These are phyloP conservation scores for Seira ritae DNA, from an alignment of 2,888 invertebrate genomes.

Conservation along the genomic window DNA sequence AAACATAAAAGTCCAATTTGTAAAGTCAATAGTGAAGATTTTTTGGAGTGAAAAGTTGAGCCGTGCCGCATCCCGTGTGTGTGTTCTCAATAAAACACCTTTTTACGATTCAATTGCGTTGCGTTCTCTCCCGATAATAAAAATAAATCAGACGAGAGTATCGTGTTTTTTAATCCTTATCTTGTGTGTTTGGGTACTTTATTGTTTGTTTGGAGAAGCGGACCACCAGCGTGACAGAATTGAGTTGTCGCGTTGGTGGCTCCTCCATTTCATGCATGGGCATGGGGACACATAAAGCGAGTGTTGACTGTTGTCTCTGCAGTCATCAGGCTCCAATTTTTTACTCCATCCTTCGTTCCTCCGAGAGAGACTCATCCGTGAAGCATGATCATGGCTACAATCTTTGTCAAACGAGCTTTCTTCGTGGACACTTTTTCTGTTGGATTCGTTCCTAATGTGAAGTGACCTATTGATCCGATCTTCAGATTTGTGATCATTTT, in stretches of 20 bases:
- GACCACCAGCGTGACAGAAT: conserved; percentile 11
- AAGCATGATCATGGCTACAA: background rate
- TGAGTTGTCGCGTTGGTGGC: conserved; percentile 9
- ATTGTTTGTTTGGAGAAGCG: conserved; percentile 11
- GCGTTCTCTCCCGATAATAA: background rate
- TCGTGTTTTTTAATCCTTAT: conserved; percentile 11
- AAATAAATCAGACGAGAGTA: conserved; percentile 11
- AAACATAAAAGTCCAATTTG: conserved; percentile 55
- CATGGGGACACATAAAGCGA: background rate
- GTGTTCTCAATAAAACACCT: conserved; percentile 11
- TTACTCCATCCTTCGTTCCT: background rate
- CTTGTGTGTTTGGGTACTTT: conserved; percentile 11
- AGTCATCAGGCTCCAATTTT: background rate
- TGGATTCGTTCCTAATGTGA: background rate
- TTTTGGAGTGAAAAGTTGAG: background rate
- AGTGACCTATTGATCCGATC: conserved; percentile 6
- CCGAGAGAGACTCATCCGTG: background rate
- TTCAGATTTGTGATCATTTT: background rate
- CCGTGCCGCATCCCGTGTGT: background rate
- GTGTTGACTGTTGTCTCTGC: conserved; percentile 11
- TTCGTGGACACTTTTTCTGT: background rate
- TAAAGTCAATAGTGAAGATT: conserved; percentile 40
- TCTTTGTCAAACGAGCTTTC: background rate
- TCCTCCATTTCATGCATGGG: background rate
- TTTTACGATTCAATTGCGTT: conserved; percentile 7